Evolutionary conservation across 2,797 vertebrate species (phyloP).

Genomic region (Smutsia gigantea): DNA sequence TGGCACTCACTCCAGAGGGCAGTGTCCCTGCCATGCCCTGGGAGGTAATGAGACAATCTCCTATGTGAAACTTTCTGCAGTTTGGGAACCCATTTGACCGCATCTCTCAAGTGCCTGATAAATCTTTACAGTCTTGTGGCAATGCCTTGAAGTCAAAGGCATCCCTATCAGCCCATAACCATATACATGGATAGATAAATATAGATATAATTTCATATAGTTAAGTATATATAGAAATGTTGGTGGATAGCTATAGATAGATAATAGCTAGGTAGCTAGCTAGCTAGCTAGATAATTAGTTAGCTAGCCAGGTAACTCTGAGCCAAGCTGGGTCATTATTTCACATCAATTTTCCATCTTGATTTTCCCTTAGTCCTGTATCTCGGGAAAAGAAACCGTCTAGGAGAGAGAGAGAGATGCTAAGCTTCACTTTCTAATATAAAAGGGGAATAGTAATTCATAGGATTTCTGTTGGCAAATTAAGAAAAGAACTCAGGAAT

Average conservation of each 20-base stretch:
- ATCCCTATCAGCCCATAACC: background rate
- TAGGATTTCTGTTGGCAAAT: background rate
- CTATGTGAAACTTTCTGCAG: background rate
- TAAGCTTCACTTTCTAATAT: background rate
- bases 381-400: background rate
- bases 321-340: background rate
- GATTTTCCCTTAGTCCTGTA: background rate
- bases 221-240: background rate
- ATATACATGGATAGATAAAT: background rate
- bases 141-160: background rate
- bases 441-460: background rate
- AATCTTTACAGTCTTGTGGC: background rate
- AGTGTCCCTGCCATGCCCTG: rapidly evolving
- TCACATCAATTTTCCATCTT: background rate
- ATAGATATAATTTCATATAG: background rate
- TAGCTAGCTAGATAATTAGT: too few relatives aligned
- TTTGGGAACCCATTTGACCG: background rate
- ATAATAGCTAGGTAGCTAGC: too few relatives aligned
- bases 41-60: background rate
- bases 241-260: background rate
- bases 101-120: background rate
- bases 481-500: background rate
- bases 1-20: background rate
- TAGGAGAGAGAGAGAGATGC: background rate
- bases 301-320: too few relatives aligned